Conservation (phyloP, 2,113 vertebrate species). For the Plestiodon gilberti region DNA sequence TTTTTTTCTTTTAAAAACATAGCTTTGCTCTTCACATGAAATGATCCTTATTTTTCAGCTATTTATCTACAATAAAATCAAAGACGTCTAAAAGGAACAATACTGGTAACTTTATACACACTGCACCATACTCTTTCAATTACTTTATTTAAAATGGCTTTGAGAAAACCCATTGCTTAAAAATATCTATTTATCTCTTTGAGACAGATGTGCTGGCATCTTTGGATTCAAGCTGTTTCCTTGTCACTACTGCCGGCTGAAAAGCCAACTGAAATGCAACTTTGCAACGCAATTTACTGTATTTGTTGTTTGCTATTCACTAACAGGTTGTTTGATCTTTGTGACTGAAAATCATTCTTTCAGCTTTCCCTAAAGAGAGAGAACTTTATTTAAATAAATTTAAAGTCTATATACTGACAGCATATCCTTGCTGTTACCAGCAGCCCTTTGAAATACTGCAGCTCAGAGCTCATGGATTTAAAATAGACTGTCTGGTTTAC, state of each 20-base stretch:
- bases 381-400: slow-evolving; percentile 63
- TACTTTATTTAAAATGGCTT: slow-evolving; percentile 45
- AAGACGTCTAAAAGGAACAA: neutral
- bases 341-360: slow-evolving; percentile 67
- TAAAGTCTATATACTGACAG: slow-evolving; percentile 45
- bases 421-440: slow-evolving; percentile 51
- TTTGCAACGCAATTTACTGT: slow-evolving; percentile 52
- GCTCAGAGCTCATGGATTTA: slow-evolving; percentile 58
- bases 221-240: slow-evolving; percentile 25
- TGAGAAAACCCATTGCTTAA: neutral
- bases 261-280: slow-evolving; percentile 30
- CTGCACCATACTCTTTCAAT: slow-evolving; percentile 41
- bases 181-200: slow-evolving; percentile 6
- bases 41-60: neutral
- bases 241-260: slow-evolving; percentile 40
- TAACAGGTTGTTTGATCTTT: slow-evolving; percentile 66
- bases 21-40: neutral
- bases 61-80: neutral
- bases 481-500: slow-evolving; percentile 58
- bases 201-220: slow-evolving; percentile 30
- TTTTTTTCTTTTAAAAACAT: neutral
- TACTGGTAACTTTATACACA: neutral
- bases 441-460: slow-evolving; percentile 59
- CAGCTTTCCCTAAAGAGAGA: slow-evolving; percentile 46
- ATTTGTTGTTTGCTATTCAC: slow-evolving; percentile 60